Percentiles rank a stretch among this genome's conserved stretches.
phyloP scores from a whole-genome alignment of 1,140 invertebrate genomes.

The Aphis gossypii region DNA sequence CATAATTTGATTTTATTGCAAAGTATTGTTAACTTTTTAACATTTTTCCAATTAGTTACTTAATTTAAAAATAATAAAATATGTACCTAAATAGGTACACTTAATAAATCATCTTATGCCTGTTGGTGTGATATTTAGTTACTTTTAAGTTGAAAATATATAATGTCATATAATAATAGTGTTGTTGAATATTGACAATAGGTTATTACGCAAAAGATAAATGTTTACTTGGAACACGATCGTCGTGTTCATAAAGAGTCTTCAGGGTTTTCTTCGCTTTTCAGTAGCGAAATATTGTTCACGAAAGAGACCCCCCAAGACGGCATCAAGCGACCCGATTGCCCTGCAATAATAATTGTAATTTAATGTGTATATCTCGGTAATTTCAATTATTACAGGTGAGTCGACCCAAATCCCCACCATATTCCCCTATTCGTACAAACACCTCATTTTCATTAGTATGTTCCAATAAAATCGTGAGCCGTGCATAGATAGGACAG shows the following conservation, averaged over 20 bases:
- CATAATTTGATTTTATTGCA: no score
- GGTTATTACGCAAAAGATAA: neutral
- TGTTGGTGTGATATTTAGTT: no score
- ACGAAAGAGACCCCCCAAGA: slow-evolving; percentile 20
- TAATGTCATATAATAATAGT: neutral
- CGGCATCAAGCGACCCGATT: neutral
- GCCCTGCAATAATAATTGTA: no score
- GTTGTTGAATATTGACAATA: neutral
- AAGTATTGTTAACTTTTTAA: no score
- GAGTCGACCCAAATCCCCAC: neutral
- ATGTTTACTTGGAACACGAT: slow-evolving; percentile 26
- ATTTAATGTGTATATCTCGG: neutral
- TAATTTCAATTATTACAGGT: neutral
- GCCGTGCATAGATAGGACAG: neutral
- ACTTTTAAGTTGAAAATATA: no score
- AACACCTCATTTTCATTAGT: neutral
- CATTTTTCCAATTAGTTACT: no score
- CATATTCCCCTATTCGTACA: neutral
- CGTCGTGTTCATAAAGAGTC: neutral
- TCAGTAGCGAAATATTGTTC: neutral
- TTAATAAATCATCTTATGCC: no score
- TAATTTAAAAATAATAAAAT: no score
- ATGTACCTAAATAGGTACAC: no score
- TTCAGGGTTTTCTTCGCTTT: neutral
- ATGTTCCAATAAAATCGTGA: slow-evolving; percentile 10